Evolutionary conservation across 1,140 invertebrate species (phyloP).

Genomic region (Saccostrea echinata): DNA sequence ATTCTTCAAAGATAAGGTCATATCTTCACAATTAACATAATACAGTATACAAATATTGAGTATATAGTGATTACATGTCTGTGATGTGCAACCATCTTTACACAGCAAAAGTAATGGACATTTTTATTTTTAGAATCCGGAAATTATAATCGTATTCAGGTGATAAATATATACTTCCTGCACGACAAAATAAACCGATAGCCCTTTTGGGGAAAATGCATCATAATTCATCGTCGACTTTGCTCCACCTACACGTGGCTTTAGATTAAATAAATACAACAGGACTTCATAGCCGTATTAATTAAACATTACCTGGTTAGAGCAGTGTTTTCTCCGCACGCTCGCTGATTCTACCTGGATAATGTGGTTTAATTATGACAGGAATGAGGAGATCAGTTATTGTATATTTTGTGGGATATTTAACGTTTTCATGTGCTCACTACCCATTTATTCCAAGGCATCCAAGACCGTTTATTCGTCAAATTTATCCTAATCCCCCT

Average conservation of each 20-base stretch:
- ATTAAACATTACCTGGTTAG: conserved; percentile 8
- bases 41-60: too few relatives aligned
- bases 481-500: not conserved
- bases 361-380: conserved; percentile 6
- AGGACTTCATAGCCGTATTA: not conserved
- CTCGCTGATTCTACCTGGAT: not conserved
- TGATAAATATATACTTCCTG: not conserved
- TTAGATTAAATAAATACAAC: conserved; percentile 18
- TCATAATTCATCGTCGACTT: conserved; percentile 17
- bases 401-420: not conserved
- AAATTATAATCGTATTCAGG: too few relatives aligned
- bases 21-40: too few relatives aligned
- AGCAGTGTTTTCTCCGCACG: not conserved
- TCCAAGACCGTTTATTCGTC: not conserved
- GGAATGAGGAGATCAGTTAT: not conserved
- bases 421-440: not conserved
- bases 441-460: not conserved
- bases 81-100: too few relatives aligned
- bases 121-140: too few relatives aligned
- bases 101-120: too few relatives aligned
- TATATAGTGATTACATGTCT: too few relatives aligned
- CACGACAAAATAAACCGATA: not conserved
- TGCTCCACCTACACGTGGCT: conserved; percentile 24
- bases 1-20: too few relatives aligned
- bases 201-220: not conserved